phyloP scores from a whole-genome alignment of 1,140 invertebrate species.

The Calycopis cecrops region DNA sequence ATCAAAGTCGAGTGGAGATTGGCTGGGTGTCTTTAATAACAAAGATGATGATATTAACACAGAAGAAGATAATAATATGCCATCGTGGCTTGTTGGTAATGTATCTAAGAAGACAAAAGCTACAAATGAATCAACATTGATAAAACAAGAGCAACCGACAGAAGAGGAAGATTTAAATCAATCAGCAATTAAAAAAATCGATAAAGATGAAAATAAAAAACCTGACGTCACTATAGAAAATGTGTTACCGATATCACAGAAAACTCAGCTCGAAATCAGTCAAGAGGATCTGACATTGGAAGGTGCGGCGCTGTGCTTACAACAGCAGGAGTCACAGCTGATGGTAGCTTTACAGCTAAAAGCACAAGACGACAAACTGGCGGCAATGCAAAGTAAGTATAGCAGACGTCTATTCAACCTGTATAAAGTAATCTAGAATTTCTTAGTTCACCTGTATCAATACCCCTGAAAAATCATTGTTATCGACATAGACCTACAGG shows the following conservation, averaged over 20 bases:
- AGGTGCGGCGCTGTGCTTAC: conserved; percentile 62
- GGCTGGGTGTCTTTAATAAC: conserved; percentile 64
- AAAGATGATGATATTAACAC: conserved; percentile 38
- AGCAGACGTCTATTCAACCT: background rate
- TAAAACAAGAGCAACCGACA: conserved; percentile 11
- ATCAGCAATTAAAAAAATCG: conserved; percentile 14
- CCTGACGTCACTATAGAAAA: background rate
- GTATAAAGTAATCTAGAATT: too few species aligned
- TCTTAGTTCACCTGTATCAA: too few species aligned
- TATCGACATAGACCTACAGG: too few species aligned
- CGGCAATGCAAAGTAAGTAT: conserved; percentile 60
- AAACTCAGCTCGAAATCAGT: conserved; percentile 20
- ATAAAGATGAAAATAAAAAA: conserved; percentile 20
- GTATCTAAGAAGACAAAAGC: conserved; percentile 46
- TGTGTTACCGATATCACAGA: background rate
- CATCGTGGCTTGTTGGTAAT: conserved; percentile 54
- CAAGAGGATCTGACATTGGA: conserved; percentile 57
- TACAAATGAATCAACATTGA: conserved; percentile 28
- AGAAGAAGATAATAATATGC: conserved; percentile 45
- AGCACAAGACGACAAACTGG: conserved; percentile 70
- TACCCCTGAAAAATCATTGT: too few species aligned
- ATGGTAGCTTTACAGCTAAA: conserved; percentile 70
- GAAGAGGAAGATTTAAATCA: conserved; percentile 19
- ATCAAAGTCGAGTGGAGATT: conserved; percentile 54
- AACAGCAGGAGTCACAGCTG: conserved; percentile 69